Evolutionary conservation across 2,888 invertebrate species (phyloP).

Genomic region (Lumbricus terrestris): DNA sequence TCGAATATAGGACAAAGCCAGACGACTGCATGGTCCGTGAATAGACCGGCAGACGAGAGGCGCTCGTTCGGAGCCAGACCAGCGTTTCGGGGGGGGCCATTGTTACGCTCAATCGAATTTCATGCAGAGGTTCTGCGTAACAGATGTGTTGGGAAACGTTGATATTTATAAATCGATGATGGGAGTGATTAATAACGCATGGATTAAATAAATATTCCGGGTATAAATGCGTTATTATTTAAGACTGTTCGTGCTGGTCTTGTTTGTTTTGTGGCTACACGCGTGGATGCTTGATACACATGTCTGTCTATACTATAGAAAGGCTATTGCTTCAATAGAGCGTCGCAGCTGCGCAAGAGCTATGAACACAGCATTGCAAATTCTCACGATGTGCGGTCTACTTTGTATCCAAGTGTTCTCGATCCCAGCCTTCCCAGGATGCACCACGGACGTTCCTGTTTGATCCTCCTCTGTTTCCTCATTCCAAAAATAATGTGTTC

Average conservation of each 20-base stretch:
- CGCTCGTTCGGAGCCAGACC: neutral
- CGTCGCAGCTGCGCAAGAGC: neutral
- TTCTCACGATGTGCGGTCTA: no score
- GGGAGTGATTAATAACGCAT: neutral
- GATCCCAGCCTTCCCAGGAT: no score
- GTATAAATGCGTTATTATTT: neutral
- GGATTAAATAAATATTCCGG: neutral
- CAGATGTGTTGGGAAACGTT: neutral
- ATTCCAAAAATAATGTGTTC: no score
- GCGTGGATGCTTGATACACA: neutral
- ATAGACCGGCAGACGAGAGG: conserved; percentile 4
- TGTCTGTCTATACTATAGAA: no score
- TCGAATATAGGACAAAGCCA: neutral
- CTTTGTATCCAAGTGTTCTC: no score
- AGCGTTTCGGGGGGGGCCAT: neutral
- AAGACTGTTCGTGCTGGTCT: neutral
- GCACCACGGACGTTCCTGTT: no score
- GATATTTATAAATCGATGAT: neutral
- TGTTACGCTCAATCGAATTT: neutral
- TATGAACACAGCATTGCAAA: no score
- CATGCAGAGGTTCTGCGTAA: neutral
- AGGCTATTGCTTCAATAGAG: neutral
- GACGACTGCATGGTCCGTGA: neutral
- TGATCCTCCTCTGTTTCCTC: no score
- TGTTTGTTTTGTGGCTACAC: neutral